Evolutionary conservation across 2,797 vertebrate genomes (phyloP).

Genomic region (Distichodus sexfasciatus): DNA sequence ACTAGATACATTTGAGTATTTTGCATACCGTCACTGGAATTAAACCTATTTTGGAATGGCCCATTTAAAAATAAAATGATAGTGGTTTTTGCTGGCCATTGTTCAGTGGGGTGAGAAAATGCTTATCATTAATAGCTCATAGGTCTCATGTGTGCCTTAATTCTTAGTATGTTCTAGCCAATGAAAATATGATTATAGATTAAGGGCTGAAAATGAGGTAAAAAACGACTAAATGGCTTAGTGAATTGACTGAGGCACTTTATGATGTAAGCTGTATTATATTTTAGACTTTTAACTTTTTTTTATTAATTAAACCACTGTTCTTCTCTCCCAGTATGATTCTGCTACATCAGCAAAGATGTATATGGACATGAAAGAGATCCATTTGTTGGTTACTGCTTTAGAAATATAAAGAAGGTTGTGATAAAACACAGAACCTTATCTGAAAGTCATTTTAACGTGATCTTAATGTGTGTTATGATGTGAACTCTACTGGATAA

Average conservation of each 20-base stretch:
- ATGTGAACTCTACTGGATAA: background rate
- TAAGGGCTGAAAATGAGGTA: background rate
- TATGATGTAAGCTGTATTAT: background rate
- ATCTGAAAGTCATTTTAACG: background rate
- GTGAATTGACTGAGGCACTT: background rate
- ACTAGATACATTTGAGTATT: background rate
- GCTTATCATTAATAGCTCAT: conserved; percentile 28
- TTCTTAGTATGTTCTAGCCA: conserved; percentile 6
- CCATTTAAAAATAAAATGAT: conserved; percentile 9
- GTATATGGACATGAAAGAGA: background rate
- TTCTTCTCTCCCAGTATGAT: background rate
- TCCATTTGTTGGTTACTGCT: background rate
- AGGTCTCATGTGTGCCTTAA: conserved; percentile 16
- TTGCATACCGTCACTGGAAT: background rate
- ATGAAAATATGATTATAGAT: conserved; percentile 29
- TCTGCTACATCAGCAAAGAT: background rate
- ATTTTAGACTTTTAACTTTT: background rate
- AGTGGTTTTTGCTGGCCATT: background rate
- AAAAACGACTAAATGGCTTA: background rate
- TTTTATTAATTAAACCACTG: background rate
- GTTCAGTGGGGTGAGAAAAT: conserved; percentile 11
- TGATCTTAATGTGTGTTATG: background rate
- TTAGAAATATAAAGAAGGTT: background rate
- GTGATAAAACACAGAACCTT: background rate
- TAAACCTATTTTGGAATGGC: background rate